Percentiles rank a stretch among this genome's conserved stretches.
phyloP scores from a whole-genome alignment of 2,888 invertebrate genomes.

The Ormyrus labotus region DNA sequence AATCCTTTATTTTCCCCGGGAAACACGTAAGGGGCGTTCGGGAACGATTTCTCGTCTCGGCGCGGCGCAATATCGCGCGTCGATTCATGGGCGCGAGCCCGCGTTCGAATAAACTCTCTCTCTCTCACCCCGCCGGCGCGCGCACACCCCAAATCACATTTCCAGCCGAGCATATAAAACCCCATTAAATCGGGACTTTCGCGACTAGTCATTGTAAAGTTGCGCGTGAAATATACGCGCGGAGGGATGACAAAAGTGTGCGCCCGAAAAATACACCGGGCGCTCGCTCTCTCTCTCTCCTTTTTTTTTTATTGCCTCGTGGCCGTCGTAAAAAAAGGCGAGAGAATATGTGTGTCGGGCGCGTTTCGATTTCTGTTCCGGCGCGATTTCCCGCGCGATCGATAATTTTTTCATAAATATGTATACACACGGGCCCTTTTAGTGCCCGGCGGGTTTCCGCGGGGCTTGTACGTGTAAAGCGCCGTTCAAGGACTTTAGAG shows the following conservation, averaged over 20 bases:
- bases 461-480: too few relatives aligned
- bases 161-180: conserved; percentile 56
- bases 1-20: background rate
- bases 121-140: conserved; percentile 4
- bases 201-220: conserved; percentile 59
- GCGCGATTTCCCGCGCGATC: conserved; percentile 27
- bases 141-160: conserved; percentile 59
- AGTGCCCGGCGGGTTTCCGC: background rate
- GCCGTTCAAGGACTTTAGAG: background rate
- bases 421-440: conserved; percentile 27
- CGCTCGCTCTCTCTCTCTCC: background rate
- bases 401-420: conserved; percentile 53
- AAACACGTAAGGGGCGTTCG: background rate
- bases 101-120: background rate
- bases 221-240: conserved; percentile 57
- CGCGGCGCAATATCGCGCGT: conserved; percentile 5
- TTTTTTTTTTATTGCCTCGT: conserved; percentile 55
- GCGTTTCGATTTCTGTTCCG: conserved; percentile 32
- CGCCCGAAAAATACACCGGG: conserved; percentile 38
- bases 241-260: conserved; percentile 20
- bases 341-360: conserved; percentile 21
- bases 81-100: conserved; percentile 24
- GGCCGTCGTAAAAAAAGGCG: conserved; percentile 36
- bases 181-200: conserved; percentile 60
- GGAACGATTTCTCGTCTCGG: conserved; percentile 6